Percentiles rank a stretch among this genome's conserved stretches.
Conservation (phyloP, 2,113 vertebrate species). For the Eulacestoma nigropectus region DNA sequence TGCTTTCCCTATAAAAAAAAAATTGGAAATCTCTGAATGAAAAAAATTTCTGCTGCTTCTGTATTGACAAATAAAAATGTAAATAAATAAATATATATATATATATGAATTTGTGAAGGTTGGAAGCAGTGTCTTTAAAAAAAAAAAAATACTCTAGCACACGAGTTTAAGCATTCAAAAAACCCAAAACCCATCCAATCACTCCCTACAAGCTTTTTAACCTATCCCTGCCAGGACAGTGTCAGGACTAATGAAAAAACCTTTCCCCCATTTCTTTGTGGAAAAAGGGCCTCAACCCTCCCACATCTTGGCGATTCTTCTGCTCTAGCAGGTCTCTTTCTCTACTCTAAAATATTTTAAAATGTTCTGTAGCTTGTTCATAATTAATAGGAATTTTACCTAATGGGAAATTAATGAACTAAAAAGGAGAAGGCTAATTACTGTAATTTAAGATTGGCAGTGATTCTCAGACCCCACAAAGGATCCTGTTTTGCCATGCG, state of each 20-base stretch:
- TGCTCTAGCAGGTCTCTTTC: background rate
- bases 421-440: constrained; percentile 47
- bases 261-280: background rate
- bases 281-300: background rate
- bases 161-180: background rate
- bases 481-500: background rate
- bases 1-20: background rate
- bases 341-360: background rate
- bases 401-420: constrained; percentile 58
- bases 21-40: background rate
- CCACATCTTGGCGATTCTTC: accelerated
- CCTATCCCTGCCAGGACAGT: background rate
- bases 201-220: background rate
- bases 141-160: background rate
- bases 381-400: constrained; percentile 55
- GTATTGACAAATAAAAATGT: background rate
- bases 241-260: background rate
- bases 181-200: background rate
- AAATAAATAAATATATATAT: background rate
- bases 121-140: background rate
- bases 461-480: constrained; percentile 1
- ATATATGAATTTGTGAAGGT: background rate
- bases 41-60: background rate
- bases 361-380: constrained; percentile 9
- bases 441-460: constrained; percentile 39